Base-by-base conservation (phyloP, 1,140 invertebrate genomes). In the Platyscapa corneri region DNA sequence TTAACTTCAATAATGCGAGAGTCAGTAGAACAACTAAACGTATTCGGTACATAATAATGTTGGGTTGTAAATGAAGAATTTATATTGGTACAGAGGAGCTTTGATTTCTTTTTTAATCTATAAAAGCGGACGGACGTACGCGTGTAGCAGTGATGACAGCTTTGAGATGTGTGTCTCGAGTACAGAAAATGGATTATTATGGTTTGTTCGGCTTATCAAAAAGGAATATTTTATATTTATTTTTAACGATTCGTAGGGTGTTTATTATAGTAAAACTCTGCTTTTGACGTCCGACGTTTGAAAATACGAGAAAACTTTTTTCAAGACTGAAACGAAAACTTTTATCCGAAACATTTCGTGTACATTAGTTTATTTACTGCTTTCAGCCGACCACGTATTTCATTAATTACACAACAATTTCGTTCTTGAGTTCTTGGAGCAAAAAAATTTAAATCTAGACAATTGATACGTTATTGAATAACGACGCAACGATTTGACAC, bases 1-100 rank as follows among this genome's bases (percentile, higher is more conserved):
- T 74, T 74, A 74, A 74, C 70, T 74, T 74, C 39, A 10, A 74
- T 74, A 74, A 74, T 74, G 70, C 20, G 6, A 20, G 0, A n/a
- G 42, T 42, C 37, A 74, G 6, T 74, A n/a, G 23, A 42, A 74
- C n/a, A 74, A 42, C 39, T 74, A 74, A 74, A 74, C 42, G 20
- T 74, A 8, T 72, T 42, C 37, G 20, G 42, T 74, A 12, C 6
- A 37, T 42, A 20, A 42, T 74, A 37, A 74, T 74, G 27, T 20
- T 12, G 6, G 23, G 7, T n/a, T 74, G 14, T 27, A 74, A 74
- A 74, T 42, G 23, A 74, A 74, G 70, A 42, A 23, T 74, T 72
- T 39, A 72, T 72, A 34, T 27, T 14, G 20, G 1, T 74, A 74
- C 0, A 8, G n/a, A 39, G 42, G n/a, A 42, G n/a, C 37, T 27